These are phyloP conservation scores for Criorhina ranunculi DNA, from an alignment of 2,888 invertebrate species.

Conservation along the genomic window DNA sequence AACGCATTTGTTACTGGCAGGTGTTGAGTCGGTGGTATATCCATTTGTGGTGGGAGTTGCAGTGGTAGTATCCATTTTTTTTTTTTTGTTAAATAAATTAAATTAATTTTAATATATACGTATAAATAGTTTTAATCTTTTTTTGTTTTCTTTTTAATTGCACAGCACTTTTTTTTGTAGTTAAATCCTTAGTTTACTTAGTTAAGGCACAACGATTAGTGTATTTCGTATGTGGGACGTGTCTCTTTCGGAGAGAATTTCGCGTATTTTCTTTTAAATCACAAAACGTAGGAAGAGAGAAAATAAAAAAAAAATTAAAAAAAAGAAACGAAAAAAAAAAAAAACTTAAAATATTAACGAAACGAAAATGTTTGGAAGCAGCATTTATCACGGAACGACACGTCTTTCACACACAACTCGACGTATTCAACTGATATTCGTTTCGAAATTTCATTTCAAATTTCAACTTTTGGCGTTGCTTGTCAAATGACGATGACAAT, in stretches of 20 bases:
- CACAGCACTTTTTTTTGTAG: conserved; percentile 79
- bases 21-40: conserved; percentile 76
- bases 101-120: conserved; percentile 50
- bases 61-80: conserved; percentile 68
- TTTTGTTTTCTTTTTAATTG: conserved; percentile 70
- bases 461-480: conserved; percentile 63
- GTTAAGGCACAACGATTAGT: conserved; percentile 44
- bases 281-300: conserved; percentile 42
- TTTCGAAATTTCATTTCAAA: conserved; percentile 69
- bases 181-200: conserved; percentile 55
- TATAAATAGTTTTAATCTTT: conserved; percentile 34
- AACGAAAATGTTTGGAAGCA: conserved; percentile 56
- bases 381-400: conserved; percentile 63
- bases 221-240: conserved; percentile 51
- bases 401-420: conserved; percentile 64
- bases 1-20: conserved; percentile 63
- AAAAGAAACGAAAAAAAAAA: conserved; percentile 26
- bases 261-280: conserved; percentile 21
- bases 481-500: conserved; percentile 20
- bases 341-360: conserved; percentile 60
- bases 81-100: conserved; percentile 64
- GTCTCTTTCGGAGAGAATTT: conserved; percentile 37
- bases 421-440: conserved; percentile 69
- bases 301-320: conserved; percentile 17
- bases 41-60: conserved; percentile 79